phyloP scores from a whole-genome alignment of 2,113 vertebrate species.

The Callipepla californica region DNA sequence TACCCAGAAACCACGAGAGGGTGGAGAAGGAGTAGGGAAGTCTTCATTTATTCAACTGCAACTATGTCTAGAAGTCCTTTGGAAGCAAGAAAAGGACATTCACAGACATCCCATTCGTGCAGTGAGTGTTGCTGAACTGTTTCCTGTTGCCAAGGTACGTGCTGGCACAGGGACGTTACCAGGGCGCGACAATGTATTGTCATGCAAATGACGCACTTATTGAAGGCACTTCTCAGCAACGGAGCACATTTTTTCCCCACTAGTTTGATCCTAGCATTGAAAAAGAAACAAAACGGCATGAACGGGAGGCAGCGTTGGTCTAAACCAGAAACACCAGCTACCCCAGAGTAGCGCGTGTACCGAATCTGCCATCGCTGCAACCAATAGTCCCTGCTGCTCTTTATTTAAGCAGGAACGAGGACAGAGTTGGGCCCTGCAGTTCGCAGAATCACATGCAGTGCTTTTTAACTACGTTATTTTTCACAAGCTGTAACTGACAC shows the following conservation, averaged over 20 bases:
- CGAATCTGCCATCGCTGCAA: background rate
- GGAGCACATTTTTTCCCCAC: slow-evolving; percentile 13
- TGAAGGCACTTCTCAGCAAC: slow-evolving; percentile 58
- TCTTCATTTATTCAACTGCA: background rate
- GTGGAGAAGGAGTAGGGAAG: background rate
- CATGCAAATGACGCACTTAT: slow-evolving; percentile 42
- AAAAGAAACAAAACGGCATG: slow-evolving; percentile 40
- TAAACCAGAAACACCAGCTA: background rate
- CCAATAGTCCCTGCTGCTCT: background rate
- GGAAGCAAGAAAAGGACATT: background rate
- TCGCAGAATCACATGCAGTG: background rate
- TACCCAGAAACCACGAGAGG: background rate
- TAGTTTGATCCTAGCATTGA: slow-evolving; percentile 42
- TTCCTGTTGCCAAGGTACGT: slow-evolving; percentile 27
- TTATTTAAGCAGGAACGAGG: background rate
- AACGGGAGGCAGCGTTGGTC: background rate
- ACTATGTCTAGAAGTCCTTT: background rate
- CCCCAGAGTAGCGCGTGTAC: background rate
- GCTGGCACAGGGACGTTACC: background rate
- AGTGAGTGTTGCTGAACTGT: background rate
- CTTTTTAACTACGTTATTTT: background rate
- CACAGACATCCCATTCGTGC: background rate
- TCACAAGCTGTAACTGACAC: background rate
- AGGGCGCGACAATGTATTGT: background rate
- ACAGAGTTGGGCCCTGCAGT: background rate